Evolutionary conservation across 2,113 vertebrate species (phyloP).

Genomic region (mouse (Mus musculus)): GRCm39 chr16:79201001-79201500

Average conservation of each 20-base stretch:
- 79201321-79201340: background rate
- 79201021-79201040: conserved; percentile 23
- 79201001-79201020: conserved; percentile 48
- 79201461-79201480: background rate
- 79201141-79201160: conserved; percentile 56
- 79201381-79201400: background rate
- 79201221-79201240: background rate
- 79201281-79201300: conserved; percentile 8
- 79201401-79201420: background rate
- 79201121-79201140: conserved; percentile 29
- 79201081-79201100: conserved; percentile 60
- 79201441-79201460: background rate
- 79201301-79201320: background rate
- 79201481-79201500: background rate
- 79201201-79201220: conserved; percentile 36
- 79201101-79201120: conserved; percentile 3
- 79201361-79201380: conserved; percentile 1
- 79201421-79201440: background rate
- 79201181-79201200: conserved; percentile 52
- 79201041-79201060: conserved; percentile 19
- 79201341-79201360: conserved; percentile 1
- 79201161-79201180: conserved; percentile 26
- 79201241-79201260: background rate
- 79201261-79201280: conserved; percentile 50
- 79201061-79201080: conserved; percentile 61